Conservation (phyloP, 2,797 vertebrate genomes). For the Chelmon rostratus region DNA sequence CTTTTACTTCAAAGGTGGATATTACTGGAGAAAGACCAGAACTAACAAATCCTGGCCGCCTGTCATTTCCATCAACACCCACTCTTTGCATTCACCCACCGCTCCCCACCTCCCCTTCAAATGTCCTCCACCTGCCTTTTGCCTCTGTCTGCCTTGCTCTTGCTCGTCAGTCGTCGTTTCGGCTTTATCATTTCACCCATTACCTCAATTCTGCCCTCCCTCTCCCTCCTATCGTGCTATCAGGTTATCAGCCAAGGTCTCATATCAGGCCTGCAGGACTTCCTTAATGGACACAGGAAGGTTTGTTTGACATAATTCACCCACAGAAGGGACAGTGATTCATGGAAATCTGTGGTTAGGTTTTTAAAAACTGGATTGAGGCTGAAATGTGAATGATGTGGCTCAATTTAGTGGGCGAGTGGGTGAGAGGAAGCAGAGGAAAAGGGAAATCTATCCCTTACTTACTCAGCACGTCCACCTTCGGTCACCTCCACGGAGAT, state of each 20-base stretch:
- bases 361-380: conserved; percentile 23
- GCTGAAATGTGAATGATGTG: not conserved
- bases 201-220: conserved; percentile 27
- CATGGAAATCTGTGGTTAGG: not conserved
- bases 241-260: conserved; percentile 46
- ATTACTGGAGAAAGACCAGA: conserved; percentile 53
- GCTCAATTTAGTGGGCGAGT: not conserved
- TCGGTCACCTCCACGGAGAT: conserved; percentile 9
- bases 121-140: not conserved
- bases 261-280: conserved; percentile 37
- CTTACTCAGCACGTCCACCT: conserved; percentile 18
- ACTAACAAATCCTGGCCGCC: conserved; percentile 58
- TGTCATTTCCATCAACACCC: conserved; percentile 50
- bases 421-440: conserved; percentile 11
- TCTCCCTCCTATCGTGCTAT: conserved; percentile 10
- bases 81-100: conserved; percentile 9
- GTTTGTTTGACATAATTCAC: conserved; percentile 32
- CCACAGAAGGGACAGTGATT: conserved; percentile 5
- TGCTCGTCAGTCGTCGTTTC: not conserved
- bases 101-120: not conserved
- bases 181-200: conserved; percentile 30
- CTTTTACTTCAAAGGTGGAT: conserved; percentile 38
- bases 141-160: conserved; percentile 25
- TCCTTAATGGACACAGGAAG: conserved; percentile 37
- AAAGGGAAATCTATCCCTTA: conserved; percentile 1